These are phyloP conservation scores for Cordylochernes scorpioides DNA, from an alignment of 2,888 invertebrate genomes.

Conservation along the genomic window DNA sequence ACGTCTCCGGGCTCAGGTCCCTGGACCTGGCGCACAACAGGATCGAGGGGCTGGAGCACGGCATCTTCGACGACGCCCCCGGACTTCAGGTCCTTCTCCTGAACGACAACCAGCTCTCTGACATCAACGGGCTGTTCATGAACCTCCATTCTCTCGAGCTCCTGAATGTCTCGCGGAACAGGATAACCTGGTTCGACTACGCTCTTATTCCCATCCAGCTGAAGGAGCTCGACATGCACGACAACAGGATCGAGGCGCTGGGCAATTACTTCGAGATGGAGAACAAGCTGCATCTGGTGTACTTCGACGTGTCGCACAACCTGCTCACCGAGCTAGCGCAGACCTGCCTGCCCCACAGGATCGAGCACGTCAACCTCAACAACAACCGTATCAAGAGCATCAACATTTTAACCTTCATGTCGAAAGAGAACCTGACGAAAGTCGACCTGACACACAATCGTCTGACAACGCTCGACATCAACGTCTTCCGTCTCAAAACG, in stretches of 20 bases:
- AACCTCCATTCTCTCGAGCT: slow-evolving; percentile 55
- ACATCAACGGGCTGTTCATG: slow-evolving; percentile 54
- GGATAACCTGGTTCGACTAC: slow-evolving; percentile 64
- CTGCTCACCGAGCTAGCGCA: slow-evolving; percentile 49
- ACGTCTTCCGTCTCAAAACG: slow-evolving; percentile 51
- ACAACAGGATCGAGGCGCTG: slow-evolving; percentile 50
- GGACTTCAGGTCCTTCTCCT: slow-evolving; percentile 59
- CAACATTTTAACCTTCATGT: slow-evolving; percentile 63
- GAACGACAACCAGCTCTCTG: slow-evolving; percentile 53
- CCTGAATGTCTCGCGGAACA: slow-evolving; percentile 74
- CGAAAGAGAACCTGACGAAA: slow-evolving; percentile 57
- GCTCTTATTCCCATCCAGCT: slow-evolving; percentile 49
- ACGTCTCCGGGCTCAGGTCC: slow-evolving; percentile 38
- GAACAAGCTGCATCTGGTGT: slow-evolving; percentile 46
- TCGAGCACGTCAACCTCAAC: slow-evolving; percentile 61
- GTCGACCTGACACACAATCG: slow-evolving; percentile 80
- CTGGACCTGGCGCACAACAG: slow-evolving; percentile 64
- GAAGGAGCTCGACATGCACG: slow-evolving; percentile 67
- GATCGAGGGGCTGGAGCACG: slow-evolving; percentile 45
- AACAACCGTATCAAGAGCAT: slow-evolving; percentile 60
- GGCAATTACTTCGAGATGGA: slow-evolving; percentile 60
- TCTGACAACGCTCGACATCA: slow-evolving; percentile 62
- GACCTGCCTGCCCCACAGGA: slow-evolving; percentile 49
- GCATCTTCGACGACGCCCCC: slow-evolving; percentile 42
- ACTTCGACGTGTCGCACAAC: slow-evolving; percentile 71